These are phyloP conservation scores for Nibea albiflora DNA, from an alignment of 2,113 vertebrate species.

Conservation along the genomic window DNA sequence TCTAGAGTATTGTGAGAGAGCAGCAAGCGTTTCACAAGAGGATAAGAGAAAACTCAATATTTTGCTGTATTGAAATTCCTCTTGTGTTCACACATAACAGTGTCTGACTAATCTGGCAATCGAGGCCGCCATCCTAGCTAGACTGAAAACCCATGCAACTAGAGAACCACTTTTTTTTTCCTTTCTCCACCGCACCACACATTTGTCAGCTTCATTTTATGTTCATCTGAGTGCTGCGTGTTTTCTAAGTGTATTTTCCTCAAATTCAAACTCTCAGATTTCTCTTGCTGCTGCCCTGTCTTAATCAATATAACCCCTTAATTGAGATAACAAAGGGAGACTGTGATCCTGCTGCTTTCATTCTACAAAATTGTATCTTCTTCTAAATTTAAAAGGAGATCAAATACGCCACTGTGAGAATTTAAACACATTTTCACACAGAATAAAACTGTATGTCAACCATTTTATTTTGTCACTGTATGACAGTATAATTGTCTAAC, in stretches of 20 bases:
- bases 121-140: conserved; percentile 51
- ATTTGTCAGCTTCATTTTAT: conserved; percentile 38
- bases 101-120: conserved; percentile 64
- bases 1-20: conserved; percentile 65
- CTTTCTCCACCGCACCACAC: neutral
- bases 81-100: conserved; percentile 64
- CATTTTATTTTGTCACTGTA: conserved; percentile 31
- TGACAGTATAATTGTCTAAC: conserved; percentile 63
- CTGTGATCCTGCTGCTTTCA: conserved; percentile 31
- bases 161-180: conserved; percentile 23
- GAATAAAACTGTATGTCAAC: neutral
- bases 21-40: conserved; percentile 68
- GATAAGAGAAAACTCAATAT: conserved; percentile 73
- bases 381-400: conserved; percentile 39
- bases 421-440: conserved; percentile 33
- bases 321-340: conserved; percentile 19
- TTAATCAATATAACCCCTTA: conserved; percentile 25
- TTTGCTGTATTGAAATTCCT: conserved; percentile 74
- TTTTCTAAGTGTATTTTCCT: conserved; percentile 27
- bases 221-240: neutral
- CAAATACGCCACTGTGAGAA: conserved; percentile 13
- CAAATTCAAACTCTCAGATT: conserved; percentile 14
- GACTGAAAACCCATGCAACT: conserved; percentile 45
- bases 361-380: conserved; percentile 13
- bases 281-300: conserved; percentile 14